Evolutionary conservation across 2,797 vertebrate genomes (phyloP).

Genomic region (Oceanodroma leucorhoa): DNA sequence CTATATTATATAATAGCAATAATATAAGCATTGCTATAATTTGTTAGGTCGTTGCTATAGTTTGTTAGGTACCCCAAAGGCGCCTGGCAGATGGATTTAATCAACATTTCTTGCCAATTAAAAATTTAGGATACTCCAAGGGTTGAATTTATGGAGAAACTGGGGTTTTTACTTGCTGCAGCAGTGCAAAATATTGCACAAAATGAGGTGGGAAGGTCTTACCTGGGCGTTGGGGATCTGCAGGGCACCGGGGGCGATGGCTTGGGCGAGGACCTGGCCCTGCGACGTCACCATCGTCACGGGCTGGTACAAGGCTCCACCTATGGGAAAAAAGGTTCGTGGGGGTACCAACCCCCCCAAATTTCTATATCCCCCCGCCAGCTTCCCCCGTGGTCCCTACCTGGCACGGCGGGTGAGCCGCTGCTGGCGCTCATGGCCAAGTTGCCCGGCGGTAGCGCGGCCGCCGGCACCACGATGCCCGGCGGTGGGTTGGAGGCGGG

Average conservation of each 20-base stretch:
- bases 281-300: constrained; percentile 99
- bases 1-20: no score
- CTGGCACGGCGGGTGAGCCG: constrained; percentile 89
- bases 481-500: constrained; percentile 90
- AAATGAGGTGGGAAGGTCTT: background rate
- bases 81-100: background rate
- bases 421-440: constrained; percentile 92
- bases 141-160: background rate
- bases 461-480: constrained; percentile 89
- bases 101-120: background rate
- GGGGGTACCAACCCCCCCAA: accelerated
- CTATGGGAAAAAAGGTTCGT: constrained; percentile 62
- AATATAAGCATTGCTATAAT: background rate
- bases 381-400: constrained; percentile 30
- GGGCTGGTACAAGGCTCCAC: constrained; percentile 97
- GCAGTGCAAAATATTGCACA: accelerated
- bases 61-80: background rate
- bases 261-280: constrained; percentile 96
- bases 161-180: accelerated
- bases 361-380: accelerated
- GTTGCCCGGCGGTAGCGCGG: constrained; percentile 87
- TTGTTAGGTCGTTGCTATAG: background rate
- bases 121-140: background rate
- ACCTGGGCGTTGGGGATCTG: constrained; percentile 98
- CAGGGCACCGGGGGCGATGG: constrained; percentile 91